Percentiles rank a stretch among this genome's conserved stretches.
These are phyloP conservation scores for Nephotettix cincticeps DNA, from an alignment of 1,140 invertebrate genomes.

Conservation along the genomic window DNA sequence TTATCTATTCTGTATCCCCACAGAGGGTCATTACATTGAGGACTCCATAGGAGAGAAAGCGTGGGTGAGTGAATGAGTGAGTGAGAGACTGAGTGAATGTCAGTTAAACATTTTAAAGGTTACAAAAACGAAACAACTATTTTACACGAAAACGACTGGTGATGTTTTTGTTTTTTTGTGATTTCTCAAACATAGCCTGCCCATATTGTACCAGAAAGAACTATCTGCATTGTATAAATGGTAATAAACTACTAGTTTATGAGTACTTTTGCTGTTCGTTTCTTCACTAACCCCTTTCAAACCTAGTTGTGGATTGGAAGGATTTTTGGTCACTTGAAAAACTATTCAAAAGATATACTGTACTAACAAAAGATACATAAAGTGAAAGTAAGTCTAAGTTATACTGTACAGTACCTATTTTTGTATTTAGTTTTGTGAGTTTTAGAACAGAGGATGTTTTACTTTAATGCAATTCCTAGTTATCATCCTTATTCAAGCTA, in stretches of 20 bases:
- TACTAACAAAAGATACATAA: no score
- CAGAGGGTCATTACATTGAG: constrained; percentile 1
- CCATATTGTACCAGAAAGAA: background rate
- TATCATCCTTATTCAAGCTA: no score
- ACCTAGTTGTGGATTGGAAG: no score
- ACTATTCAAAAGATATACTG: no score
- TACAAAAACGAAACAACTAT: constrained; percentile 25
- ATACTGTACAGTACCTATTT: no score
- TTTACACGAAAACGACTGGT: constrained; percentile 28
- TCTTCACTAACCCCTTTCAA: background rate
- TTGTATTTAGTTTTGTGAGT: no score
- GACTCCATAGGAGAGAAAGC: background rate
- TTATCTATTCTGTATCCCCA: background rate
- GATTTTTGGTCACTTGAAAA: no score
- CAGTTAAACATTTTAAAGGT: constrained; percentile 5
- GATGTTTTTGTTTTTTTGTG: constrained; percentile 18
- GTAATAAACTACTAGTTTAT: constrained; percentile 44
- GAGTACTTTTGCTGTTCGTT: constrained; percentile 31
- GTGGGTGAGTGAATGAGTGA: constrained; percentile 22
- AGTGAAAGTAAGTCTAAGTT: no score
- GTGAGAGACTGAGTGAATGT: background rate
- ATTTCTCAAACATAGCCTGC: constrained; percentile 19
- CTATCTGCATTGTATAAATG: constrained; percentile 41
- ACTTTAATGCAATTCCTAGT: no score
- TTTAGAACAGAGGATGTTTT: no score